Conservation (phyloP, 2,113 vertebrate genomes). For the Passerina amoena region DNA sequence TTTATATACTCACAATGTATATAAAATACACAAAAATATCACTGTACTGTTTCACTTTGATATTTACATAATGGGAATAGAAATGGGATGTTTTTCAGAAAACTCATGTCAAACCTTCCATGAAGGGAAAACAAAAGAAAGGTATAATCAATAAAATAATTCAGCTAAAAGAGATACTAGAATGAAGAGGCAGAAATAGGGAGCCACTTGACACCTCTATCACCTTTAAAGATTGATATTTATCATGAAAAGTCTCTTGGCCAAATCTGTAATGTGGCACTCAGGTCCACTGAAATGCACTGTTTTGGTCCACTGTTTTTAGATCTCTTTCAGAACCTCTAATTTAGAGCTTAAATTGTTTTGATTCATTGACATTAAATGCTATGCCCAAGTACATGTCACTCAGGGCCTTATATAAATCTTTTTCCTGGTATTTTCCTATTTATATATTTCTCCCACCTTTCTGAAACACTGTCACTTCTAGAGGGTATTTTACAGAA, state of each 20-base stretch:
- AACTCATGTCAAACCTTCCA: background rate
- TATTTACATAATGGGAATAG: background rate
- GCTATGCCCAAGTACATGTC: background rate
- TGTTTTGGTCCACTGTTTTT: background rate
- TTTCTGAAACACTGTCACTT: background rate
- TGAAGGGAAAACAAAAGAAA: background rate
- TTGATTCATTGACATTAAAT: background rate
- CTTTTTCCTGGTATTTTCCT: background rate
- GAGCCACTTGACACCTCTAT: background rate
- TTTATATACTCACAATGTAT: background rate
- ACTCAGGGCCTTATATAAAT: background rate
- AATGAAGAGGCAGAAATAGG: background rate
- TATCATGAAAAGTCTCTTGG: background rate
- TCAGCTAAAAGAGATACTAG: background rate
- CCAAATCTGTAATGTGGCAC: background rate
- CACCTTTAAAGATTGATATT: background rate
- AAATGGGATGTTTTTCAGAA: background rate
- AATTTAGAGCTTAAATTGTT: background rate
- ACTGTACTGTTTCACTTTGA: background rate
- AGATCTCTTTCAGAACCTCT: background rate
- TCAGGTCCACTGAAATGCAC: background rate
- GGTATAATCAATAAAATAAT: background rate
- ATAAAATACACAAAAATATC: background rate
- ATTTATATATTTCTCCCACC: background rate
- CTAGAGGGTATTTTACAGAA: background rate